Base-by-base conservation (phyloP, 1,140 invertebrate genomes). In the Diuraphis noxia region DNA sequence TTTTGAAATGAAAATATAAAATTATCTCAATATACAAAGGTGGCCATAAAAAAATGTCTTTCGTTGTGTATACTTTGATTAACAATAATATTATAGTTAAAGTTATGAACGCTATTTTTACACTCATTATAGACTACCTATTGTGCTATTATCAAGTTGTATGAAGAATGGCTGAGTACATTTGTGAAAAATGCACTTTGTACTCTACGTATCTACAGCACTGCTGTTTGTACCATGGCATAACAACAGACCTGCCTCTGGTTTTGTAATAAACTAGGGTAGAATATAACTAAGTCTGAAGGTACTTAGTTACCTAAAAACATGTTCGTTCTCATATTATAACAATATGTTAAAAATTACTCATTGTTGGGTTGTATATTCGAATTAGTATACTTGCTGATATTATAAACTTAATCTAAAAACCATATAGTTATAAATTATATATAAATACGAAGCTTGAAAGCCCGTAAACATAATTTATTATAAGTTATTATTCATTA, bases 401-500 rank as follows among this genome's bases (percentile, higher is more conserved):
- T 72, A 72, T n/a, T 72, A 72, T 72, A 72, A 72, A 72, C 56
- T 72, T 72, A 72, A 72, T 72, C 56, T 72, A 72, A 72, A 72
- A 72, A 72, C 56, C 56, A 72, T 72, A 72, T 72, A 72, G 30
- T n/a, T n/a, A 72, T 72, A 72, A 72, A 72, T 72, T 72, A 72
- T 72, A 72, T n/a, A 72, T 72, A 72, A n/a, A 13, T 72, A 72
- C 56, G n/a, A n/a, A 17, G 56, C 56, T 72, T 17, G 56, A 85
- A 85, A 46, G 82, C 41, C 7, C 34, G 19, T 34, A 85, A 85
- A 85, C 30, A 85, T 86, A 49, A 86, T 49, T 86, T 36, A 86
- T 86, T 86, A 49, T 46, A 34, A 41, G 34, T 49, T 86, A 86
- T 86, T 36, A 85, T 46, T 34, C 43, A 49, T 84, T 84, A 82